Evolutionary conservation across 2,888 invertebrate species (phyloP).

Genomic region (Argyra leucocephala): DNA sequence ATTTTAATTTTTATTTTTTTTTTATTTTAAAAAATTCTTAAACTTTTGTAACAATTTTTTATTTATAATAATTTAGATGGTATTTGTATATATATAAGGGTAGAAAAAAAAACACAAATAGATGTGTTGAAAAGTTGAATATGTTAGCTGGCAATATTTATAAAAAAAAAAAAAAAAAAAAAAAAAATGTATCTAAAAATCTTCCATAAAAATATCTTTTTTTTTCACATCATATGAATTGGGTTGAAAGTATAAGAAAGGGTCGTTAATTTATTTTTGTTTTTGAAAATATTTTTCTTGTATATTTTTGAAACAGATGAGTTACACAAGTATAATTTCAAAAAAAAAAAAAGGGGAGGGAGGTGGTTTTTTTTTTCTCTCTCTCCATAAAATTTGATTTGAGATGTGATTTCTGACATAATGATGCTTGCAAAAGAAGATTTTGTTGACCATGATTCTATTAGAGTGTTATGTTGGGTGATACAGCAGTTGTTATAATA

Average conservation of each 20-base stretch:
- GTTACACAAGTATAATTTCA: too few species aligned
- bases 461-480: background rate
- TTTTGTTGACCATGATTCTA: background rate
- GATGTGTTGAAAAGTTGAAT: background rate
- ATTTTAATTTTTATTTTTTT: too few species aligned
- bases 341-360: too few species aligned
- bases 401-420: background rate
- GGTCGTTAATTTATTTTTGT: background rate
- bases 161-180: background rate
- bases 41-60: too few species aligned
- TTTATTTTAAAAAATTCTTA: too few species aligned
- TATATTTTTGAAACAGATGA: too few species aligned
- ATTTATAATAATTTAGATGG: too few species aligned
- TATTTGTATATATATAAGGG: too few species aligned
- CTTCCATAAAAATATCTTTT: background rate
- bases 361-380: background rate
- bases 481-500: too few species aligned
- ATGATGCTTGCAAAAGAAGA: slow-evolving; percentile 3
- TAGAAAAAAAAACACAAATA: background rate
- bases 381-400: background rate
- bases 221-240: too few species aligned
- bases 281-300: background rate
- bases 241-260: background rate
- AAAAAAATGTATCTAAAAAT: background rate
- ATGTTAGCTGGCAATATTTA: background rate